These are phyloP conservation scores for Chrysemys picta DNA, from an alignment of 2,113 vertebrate genomes.

Conservation along the genomic window DNA sequence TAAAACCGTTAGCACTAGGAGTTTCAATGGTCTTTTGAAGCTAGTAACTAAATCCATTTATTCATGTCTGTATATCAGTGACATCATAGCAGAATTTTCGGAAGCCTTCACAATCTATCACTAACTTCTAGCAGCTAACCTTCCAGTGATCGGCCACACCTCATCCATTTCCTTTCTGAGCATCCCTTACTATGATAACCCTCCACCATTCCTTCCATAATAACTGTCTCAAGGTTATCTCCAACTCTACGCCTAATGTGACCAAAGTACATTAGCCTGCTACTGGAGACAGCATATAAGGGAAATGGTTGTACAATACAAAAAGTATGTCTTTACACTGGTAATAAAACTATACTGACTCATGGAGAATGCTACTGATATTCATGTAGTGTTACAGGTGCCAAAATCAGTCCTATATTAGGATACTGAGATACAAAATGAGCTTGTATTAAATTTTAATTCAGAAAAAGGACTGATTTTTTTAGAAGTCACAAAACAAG, in stretches of 20 bases:
- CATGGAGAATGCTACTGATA: background rate
- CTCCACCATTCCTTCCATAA: background rate
- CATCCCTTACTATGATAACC: background rate
- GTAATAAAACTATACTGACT: background rate
- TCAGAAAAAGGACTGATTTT: background rate
- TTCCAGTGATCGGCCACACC: background rate
- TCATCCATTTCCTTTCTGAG: background rate
- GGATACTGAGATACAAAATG: background rate
- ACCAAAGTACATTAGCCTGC: background rate
- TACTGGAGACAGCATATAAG: background rate
- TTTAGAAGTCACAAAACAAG: background rate
- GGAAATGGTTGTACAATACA: background rate
- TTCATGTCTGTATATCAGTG: background rate
- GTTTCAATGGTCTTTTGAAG: background rate
- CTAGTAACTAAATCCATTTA: background rate
- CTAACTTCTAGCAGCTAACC: background rate
- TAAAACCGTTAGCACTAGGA: fast-evolving
- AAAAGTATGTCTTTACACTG: background rate
- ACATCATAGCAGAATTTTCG: background rate
- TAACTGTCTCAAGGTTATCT: background rate
- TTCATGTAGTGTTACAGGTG: background rate
- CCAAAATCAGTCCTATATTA: background rate
- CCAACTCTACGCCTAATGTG: background rate
- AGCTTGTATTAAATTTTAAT: background rate
- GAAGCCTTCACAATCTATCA: no score